A percentile compares a stretch with the other conserved stretches of the same genome.
phyloP scores from a whole-genome alignment of 2,888 invertebrate genomes.

The Tillus elongatus region DNA sequence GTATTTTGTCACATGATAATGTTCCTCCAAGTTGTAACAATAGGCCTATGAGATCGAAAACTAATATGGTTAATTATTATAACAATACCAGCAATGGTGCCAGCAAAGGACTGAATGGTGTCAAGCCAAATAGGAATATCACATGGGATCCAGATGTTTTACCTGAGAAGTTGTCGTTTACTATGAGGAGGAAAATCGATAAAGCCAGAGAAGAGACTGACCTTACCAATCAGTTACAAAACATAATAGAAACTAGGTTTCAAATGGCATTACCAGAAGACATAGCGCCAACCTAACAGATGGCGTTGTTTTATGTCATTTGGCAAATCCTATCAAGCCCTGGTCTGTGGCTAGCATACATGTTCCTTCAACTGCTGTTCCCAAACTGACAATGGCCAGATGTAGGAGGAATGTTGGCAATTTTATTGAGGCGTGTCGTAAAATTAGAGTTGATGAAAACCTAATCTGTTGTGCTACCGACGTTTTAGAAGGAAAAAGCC shows the following conservation, averaged over 20 bases:
- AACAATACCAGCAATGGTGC: constrained; percentile 3
- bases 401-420: constrained; percentile 93
- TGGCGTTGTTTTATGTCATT: constrained; percentile 88
- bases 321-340: constrained; percentile 87
- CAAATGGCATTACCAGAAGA: constrained; percentile 85
- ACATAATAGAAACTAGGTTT: constrained; percentile 79
- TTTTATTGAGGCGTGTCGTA: constrained; percentile 87
- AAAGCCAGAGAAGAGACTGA: constrained; percentile 84
- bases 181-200: constrained; percentile 86
- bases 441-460: constrained; percentile 91
- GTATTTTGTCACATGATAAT: constrained; percentile 52
- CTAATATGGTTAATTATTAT: constrained; percentile 7
- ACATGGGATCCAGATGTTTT: constrained; percentile 66
- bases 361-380: constrained; percentile 88
- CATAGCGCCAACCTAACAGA: constrained; percentile 78
- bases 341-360: constrained; percentile 88
- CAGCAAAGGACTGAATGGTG: constrained; percentile 29
- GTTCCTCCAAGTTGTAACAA: constrained; percentile 32
- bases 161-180: constrained; percentile 75
- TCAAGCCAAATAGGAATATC: constrained; percentile 42
- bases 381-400: constrained; percentile 89
- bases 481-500: constrained; percentile 83
- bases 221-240: constrained; percentile 71
- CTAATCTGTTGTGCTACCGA: constrained; percentile 85
- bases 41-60: neutral